Evolutionary conservation across 2,888 invertebrate genomes (phyloP), one percentile per base, ranked within the genome.

Genomic region (Caenorhabditis sinica): DNA sequence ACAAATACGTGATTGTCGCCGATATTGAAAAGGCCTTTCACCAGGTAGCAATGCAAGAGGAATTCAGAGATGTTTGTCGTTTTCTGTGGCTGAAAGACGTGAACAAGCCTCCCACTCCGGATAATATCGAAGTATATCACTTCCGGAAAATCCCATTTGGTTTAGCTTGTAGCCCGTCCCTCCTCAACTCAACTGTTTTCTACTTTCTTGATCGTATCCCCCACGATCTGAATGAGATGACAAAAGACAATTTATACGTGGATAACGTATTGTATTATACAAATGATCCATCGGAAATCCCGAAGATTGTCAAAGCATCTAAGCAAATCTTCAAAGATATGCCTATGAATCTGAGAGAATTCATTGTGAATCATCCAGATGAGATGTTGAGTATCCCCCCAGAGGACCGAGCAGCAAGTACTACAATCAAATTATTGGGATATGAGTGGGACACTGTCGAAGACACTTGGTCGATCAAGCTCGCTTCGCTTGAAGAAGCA

Each of bases 91-190:
- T 80, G 3, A 73, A 73, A 43, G 60, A 80, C 51, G 17, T 40
- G 8, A 23, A 3, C 8, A 30, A 51, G 11, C 80, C 80, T 33
- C 61, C 73, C 20, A 30, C 56, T 15, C 56, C 33, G 0, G 25
- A 45, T 15, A 80, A 80, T 23, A 56, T 73, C 15, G 11, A 58
- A 17, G 28, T 45, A 2, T 33, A 43, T 20, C 60, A 68, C 4
- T 81, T 73, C 61, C 15, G 36, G 1, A 61, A 66, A 4, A 74
- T 81, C 8, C 56, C 60, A 23, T 81, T 81, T 36, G 74, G 81
- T 23, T 2, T 81, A 17, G 56, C 53, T 13, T 33, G 49, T 9
- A 28, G 25, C 8, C 81, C 81, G 1, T 81, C 74, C 53, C 61
- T 81, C 0, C 74, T 81, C 0, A 33, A 9, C 5, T 63, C 51